These are phyloP conservation scores for Porites lutea DNA, from an alignment of 64 coral and sea anemone species.

Conservation along the genomic window DNA sequence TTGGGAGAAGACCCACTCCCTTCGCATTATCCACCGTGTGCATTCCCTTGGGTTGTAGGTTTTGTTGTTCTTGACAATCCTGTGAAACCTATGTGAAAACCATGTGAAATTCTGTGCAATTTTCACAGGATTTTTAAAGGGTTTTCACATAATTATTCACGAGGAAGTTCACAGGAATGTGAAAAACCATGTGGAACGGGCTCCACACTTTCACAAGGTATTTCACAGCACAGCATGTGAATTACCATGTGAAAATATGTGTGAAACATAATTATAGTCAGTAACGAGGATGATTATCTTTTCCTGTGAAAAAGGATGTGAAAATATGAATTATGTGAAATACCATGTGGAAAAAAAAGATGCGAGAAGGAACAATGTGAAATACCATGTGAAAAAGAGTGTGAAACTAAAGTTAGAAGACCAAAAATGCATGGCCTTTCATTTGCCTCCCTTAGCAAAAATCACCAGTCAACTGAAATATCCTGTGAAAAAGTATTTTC, in stretches of 20 bases:
- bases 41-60: no score
- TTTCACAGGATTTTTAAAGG: conserved; percentile 12
- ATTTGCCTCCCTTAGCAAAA: no score
- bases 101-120: conserved; percentile 3
- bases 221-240: conserved; percentile 4
- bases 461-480: no score
- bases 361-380: not conserved
- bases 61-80: no score
- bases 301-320: conserved; percentile 11
- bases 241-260: not conserved
- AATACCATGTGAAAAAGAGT: not conserved
- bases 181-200: conserved; percentile 14
- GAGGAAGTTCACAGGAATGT: not conserved
- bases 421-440: no score
- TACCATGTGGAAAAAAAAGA: not conserved
- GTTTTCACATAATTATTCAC: conserved; percentile 22
- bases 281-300: not conserved
- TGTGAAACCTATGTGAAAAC: conserved; percentile 10
- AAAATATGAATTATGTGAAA: conserved; percentile 8
- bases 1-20: no score
- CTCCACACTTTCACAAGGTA: conserved; percentile 24
- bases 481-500: no score
- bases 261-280: not conserved
- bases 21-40: no score
- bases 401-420: not conserved